phyloP scores from a whole-genome alignment of 2,113 vertebrate species.

The Thunnus thynnus region DNA sequence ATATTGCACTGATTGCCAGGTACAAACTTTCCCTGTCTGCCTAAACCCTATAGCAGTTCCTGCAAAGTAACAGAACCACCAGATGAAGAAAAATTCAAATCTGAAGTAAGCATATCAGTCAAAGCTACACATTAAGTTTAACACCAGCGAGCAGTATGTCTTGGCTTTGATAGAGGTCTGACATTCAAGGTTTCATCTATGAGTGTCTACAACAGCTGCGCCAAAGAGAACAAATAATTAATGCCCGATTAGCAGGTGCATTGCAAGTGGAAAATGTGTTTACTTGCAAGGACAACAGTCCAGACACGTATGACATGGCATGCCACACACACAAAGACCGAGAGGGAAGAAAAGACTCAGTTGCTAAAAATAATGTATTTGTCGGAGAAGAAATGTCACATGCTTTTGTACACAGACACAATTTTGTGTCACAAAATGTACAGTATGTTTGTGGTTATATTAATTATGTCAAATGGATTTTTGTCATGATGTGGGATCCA shows the following conservation, averaged over 20 bases:
- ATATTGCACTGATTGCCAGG: background rate
- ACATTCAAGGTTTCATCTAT: background rate
- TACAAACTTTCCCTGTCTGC: background rate
- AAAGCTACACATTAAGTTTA: background rate
- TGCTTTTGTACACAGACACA: too few relatives aligned
- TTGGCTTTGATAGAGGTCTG: conserved; percentile 5
- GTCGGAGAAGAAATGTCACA: too few relatives aligned
- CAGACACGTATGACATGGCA: too few relatives aligned
- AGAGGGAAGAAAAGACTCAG: too few relatives aligned
- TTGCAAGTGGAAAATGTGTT: background rate
- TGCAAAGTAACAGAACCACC: background rate
- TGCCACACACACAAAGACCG: too few relatives aligned
- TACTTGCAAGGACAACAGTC: too few relatives aligned
- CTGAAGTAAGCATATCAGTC: background rate
- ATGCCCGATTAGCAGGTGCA: background rate
- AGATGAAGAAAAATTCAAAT: background rate
- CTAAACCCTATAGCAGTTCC: background rate
- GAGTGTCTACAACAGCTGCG: background rate
- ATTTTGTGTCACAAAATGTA: too few relatives aligned
- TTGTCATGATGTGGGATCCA: too few relatives aligned
- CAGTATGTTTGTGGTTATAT: too few relatives aligned
- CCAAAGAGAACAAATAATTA: background rate
- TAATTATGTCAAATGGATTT: too few relatives aligned
- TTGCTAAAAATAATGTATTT: too few relatives aligned
- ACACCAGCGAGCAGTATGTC: background rate